Evolutionary conservation across 2,113 vertebrate species (phyloP).

Genomic region (Seriola rivoliana): DNA sequence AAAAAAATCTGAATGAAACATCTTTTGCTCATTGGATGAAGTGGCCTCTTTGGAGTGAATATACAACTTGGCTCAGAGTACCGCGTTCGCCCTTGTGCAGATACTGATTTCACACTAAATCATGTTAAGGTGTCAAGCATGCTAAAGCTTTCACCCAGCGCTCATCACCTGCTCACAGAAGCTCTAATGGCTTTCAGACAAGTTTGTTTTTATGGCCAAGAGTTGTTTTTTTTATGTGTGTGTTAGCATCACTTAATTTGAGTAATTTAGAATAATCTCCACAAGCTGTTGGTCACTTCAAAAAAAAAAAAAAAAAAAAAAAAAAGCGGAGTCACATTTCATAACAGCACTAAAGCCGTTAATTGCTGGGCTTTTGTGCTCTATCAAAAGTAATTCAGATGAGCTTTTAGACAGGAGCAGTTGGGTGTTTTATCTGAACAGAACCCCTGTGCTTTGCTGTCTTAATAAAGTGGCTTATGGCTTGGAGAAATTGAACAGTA

Average conservation of each 20-base stretch:
- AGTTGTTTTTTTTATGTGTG: constrained; percentile 6
- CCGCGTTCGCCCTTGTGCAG: constrained; percentile 1
- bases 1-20: constrained; percentile 9
- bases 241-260: constrained; percentile 19
- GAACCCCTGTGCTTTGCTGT: constrained; percentile 49
- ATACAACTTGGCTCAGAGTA: not conserved
- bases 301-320: no score
- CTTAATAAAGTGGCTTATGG: constrained; percentile 65
- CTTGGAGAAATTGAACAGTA: constrained; percentile 63
- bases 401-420: constrained; percentile 66
- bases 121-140: constrained; percentile 1
- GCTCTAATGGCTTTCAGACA: constrained; percentile 34
- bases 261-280: constrained; percentile 45
- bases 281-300: not conserved
- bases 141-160: not conserved
- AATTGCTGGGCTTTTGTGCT: constrained; percentile 51
- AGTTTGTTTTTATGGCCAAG: constrained; percentile 7
- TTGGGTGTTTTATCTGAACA: constrained; percentile 60
- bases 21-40: constrained; percentile 12
- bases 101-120: constrained; percentile 21
- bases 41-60: not conserved
- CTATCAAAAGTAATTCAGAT: constrained; percentile 53
- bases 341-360: constrained; percentile 36
- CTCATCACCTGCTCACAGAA: constrained; percentile 19
- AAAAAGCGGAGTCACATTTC: constrained; percentile 18